A percentile compares a stretch with the other conserved stretches of the same genome.
Evolutionary conservation across 2,113 vertebrate species (phyloP).

Genomic region (Psilopsiagon aymara): DNA sequence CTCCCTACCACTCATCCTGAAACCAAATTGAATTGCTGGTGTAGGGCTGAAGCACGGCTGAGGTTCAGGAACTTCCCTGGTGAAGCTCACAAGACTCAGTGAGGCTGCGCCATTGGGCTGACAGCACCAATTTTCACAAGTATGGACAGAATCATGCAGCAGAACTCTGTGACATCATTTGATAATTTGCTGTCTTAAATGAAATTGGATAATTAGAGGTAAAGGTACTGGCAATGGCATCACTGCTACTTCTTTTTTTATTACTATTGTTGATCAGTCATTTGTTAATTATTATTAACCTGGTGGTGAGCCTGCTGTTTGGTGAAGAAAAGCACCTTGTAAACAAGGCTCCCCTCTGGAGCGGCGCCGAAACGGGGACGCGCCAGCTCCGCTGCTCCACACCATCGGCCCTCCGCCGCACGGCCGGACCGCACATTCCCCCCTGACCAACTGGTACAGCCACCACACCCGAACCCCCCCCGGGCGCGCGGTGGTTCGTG

Average conservation of each 20-base stretch:
- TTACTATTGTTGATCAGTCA: neutral
- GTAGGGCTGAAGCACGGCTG: rapidly evolving
- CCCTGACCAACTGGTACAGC: neutral
- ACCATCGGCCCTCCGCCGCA: neutral
- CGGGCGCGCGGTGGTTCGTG: neutral
- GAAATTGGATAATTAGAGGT: neutral
- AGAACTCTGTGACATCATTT: neutral
- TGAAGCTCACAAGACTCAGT: neutral
- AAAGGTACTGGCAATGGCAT: neutral
- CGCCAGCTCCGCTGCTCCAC: too few relatives aligned
- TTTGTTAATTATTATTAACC: rapidly evolving
- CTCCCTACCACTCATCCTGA: rapidly evolving
- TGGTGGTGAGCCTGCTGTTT: rapidly evolving
- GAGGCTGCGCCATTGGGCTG: neutral
- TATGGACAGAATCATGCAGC: neutral
- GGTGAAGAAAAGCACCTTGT: rapidly evolving
- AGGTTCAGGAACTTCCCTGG: rapidly evolving
- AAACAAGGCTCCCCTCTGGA: rapidly evolving
- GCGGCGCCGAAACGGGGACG: neutral
- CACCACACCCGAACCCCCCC: rapidly evolving
- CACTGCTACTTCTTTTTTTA: neutral
- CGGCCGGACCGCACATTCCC: too few relatives aligned
- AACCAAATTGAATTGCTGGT: rapidly evolving
- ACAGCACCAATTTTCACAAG: neutral
- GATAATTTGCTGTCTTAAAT: neutral